Percentiles rank a stretch among this genome's conserved stretches.
These are phyloP conservation scores for Desmodus rotundus DNA, from an alignment of 2,113 vertebrate species.

Conservation along the genomic window DNA sequence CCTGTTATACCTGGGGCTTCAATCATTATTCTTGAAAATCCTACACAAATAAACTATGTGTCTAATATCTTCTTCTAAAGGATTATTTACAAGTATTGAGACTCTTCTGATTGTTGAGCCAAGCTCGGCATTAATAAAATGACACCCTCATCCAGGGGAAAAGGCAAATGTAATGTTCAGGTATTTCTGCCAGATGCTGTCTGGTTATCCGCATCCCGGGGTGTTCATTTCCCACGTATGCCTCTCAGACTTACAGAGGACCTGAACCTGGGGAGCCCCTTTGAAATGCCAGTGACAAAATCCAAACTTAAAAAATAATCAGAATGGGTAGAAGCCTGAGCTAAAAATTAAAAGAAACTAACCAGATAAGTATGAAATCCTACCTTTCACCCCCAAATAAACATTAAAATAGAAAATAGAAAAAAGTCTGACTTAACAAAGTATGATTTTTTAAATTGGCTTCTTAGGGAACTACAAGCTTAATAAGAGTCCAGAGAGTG, in stretches of 20 bases:
- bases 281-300: neutral
- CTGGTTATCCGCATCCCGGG: neutral
- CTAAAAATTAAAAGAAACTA: conserved; percentile 14
- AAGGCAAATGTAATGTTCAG: neutral
- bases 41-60: neutral
- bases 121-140: neutral
- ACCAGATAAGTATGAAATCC: neutral
- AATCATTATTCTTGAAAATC: neutral
- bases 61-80: conserved; percentile 15
- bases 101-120: neutral
- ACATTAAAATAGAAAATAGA: neutral
- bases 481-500: neutral
- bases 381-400: neutral
- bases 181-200: neutral
- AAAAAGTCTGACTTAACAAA: neutral
- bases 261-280: neutral
- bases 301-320: neutral
- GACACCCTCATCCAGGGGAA: neutral
- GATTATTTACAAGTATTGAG: neutral
- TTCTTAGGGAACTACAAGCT: neutral
- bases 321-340: neutral
- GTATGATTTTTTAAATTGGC: neutral
- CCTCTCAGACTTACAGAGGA: neutral
- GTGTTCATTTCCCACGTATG: neutral
- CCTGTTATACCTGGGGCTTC: neutral